These are phyloP conservation scores for Diceros bicornis DNA, from an alignment of 2,797 vertebrate genomes.

Conservation along the genomic window DNA sequence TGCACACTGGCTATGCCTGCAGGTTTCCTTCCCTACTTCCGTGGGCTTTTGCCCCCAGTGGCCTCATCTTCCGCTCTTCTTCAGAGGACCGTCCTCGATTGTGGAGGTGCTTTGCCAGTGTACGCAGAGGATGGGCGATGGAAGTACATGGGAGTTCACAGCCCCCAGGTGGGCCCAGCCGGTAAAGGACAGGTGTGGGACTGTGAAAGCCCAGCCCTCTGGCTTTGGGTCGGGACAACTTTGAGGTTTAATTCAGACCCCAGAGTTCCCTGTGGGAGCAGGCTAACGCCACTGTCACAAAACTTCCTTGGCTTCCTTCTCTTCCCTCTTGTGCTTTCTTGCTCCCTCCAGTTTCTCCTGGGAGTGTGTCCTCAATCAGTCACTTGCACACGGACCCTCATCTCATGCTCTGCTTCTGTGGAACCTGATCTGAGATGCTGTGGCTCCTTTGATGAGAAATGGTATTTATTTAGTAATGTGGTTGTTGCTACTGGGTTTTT, in stretches of 20 bases:
- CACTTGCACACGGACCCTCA: not conserved
- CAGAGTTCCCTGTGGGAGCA: not conserved
- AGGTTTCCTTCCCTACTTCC: not conserved
- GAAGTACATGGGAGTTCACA: too few relatives aligned
- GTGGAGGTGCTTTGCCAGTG: not conserved
- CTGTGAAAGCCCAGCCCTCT: not conserved
- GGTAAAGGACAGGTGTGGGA: rapidly evolving
- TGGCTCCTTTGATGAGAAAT: not conserved
- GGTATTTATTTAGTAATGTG: not conserved
- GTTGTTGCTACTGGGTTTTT: not conserved
- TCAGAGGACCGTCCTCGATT: not conserved
- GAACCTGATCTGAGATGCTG: rapidly evolving
- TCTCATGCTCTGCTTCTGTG: not conserved
- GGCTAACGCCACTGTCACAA: not conserved
- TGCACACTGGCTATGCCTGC: not conserved
- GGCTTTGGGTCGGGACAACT: not conserved
- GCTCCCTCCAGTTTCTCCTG: not conserved
- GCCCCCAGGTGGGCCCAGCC: not conserved
- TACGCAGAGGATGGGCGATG: not conserved
- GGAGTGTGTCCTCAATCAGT: not conserved
- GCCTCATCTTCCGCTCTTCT: not conserved
- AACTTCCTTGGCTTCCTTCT: not conserved
- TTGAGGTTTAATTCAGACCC: not conserved
- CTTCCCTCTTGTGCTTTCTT: too few relatives aligned
- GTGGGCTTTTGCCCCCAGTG: not conserved